Base-by-base conservation (phyloP, 2,113 vertebrate genomes). In the Pseudonaja textilis region DNA sequence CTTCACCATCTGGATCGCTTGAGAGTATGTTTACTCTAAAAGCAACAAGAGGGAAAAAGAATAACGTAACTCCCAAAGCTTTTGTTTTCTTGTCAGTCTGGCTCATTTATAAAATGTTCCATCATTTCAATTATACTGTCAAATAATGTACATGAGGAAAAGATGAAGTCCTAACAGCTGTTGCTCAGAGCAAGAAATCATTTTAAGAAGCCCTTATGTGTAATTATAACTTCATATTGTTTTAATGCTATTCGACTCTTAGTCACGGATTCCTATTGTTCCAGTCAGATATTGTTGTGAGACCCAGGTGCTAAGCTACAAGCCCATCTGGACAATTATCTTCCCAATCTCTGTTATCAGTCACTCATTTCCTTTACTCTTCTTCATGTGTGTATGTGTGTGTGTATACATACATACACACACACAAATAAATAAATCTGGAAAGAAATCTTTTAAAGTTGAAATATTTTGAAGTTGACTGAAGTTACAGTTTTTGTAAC, bases 141-240 rank as follows among this genome's bases (percentile, higher is more conserved):
- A 96, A 69, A 90, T 89, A 96, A 95, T 81, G 95, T 95, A 90
- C 0, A 14, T 87, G 85, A 95, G 93, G 93, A 34, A 96, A 91
- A 95, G 54, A 50, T 94, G 34, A 96, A 95, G 85, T 92, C 95
- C 52, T 93, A 93, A 20, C 57, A 96, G 93, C 92, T 96, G 87
- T 94, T 97, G 69, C 0, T 92, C 42, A 92, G 64, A 89, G 39
- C 61, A 95, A 93, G 93, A 95, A 96, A 96, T 94, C 11, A 95
- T 91, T 92, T n/a, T 90, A 95, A 96, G 61, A 94, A 95, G 8
- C 5, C 81, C 52, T 95, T 93, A 94, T 0, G 0, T 87, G 54
- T 93, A 96, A 96, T 94, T 95, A 81, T 94, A 95, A 93, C 42
- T 95, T 96, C 69, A 91, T 16, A 95, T 91, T 96, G 91, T 95